Evolutionary conservation across 1,140 invertebrate genomes (phyloP).

Genomic region (Palaemon carinicauda): DNA sequence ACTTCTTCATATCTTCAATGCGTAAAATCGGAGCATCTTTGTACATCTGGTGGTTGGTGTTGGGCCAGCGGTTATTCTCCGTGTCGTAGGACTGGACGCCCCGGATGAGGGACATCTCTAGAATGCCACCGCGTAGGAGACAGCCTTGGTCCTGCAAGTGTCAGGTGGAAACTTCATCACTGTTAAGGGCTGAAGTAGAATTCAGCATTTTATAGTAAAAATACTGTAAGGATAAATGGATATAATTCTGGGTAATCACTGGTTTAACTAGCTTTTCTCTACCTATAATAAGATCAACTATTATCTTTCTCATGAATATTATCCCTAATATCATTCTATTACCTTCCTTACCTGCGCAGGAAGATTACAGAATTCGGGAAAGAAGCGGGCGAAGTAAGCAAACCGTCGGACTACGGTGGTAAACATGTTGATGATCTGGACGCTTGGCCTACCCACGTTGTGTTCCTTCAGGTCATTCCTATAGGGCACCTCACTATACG

Average conservation of each 20-base stretch:
- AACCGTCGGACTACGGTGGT: conserved; percentile 28
- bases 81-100: conserved; percentile 37
- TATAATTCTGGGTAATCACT: no score
- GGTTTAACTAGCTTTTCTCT: no score
- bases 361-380: conserved; percentile 30
- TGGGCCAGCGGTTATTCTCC: conserved; percentile 22
- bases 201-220: no score
- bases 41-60: conserved; percentile 24
- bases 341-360: conserved; percentile 3
- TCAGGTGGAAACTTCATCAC: no score
- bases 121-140: conserved; percentile 27
- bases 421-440: conserved; percentile 41
- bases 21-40: conserved; percentile 2
- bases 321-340: background rate
- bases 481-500: conserved; percentile 21
- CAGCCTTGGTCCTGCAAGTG: conserved; percentile 26
- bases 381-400: conserved; percentile 35
- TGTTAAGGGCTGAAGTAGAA: background rate
- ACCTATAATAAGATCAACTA: no score
- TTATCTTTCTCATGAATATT: no score
- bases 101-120: conserved; percentile 42
- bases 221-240: no score
- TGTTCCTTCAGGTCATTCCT: background rate
- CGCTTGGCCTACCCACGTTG: conserved; percentile 9
- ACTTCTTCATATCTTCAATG: conserved; percentile 29